phyloP scores from a whole-genome alignment of 2,888 invertebrate genomes.

The Caenorhabditis wallacei region DNA sequence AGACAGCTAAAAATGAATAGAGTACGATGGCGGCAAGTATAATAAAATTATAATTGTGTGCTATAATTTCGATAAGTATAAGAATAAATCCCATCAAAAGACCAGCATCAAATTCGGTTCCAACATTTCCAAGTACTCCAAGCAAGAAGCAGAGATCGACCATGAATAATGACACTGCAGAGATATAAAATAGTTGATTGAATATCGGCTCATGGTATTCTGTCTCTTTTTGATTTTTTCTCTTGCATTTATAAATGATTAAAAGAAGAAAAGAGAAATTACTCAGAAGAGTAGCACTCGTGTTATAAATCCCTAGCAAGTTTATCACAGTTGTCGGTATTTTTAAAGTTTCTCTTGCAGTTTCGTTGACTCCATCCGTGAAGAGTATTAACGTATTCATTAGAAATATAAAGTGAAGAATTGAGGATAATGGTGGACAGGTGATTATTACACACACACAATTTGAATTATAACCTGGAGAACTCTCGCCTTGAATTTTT shows the following conservation, averaged over 20 bases:
- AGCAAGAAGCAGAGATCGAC: neutral
- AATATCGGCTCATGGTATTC: neutral
- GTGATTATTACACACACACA: too few relatives aligned
- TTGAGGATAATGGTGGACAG: too few relatives aligned
- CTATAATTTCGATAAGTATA: neutral
- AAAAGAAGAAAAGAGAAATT: neutral
- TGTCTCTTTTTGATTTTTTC: too few relatives aligned
- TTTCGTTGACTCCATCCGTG: too few relatives aligned
- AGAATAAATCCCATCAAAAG: neutral
- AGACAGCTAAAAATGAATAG: neutral
- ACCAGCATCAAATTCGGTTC: neutral
- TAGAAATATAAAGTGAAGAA: too few relatives aligned
- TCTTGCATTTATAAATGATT: neutral
- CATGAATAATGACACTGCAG: neutral
- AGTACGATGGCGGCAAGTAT: neutral
- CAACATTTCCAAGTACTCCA: neutral
- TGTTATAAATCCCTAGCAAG: too few relatives aligned
- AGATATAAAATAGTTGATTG: constrained; percentile 1
- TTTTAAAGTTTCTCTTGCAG: too few relatives aligned
- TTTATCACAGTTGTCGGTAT: too few relatives aligned
- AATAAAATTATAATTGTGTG: neutral
- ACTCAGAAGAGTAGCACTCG: neutral
- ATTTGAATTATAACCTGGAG: too few relatives aligned
- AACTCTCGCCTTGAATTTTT: too few relatives aligned
- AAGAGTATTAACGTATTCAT: too few relatives aligned